These are phyloP conservation scores for Lichenostomus cassidix DNA, from an alignment of 2,113 vertebrate species.

Conservation along the genomic window DNA sequence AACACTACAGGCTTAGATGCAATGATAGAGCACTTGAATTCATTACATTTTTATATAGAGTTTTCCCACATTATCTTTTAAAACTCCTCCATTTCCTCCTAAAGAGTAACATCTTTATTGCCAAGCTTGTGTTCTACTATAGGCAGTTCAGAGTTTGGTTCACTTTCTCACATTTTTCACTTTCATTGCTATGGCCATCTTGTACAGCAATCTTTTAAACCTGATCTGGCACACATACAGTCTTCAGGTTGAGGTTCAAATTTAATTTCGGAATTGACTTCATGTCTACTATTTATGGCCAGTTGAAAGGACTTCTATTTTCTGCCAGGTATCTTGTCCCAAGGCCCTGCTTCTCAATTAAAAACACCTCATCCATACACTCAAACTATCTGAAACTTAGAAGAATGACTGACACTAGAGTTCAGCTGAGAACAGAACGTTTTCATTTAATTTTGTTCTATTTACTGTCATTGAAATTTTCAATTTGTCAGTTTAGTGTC, in stretches of 20 bases:
- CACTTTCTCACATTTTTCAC: not conserved
- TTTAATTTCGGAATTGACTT: not conserved
- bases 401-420: not conserved
- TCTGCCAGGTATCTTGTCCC: not conserved
- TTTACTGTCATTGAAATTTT: not conserved
- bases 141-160: not conserved
- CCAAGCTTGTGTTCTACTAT: not conserved
- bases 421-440: not conserved
- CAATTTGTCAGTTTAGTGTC: not conserved
- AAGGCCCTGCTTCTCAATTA: not conserved
- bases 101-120: not conserved
- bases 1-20: not conserved
- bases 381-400: not conserved
- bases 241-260: not conserved
- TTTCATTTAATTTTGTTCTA: not conserved
- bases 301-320: not conserved
- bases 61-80: not conserved
- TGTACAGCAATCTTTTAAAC: not conserved
- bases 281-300: not conserved
- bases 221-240: not conserved
- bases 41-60: not conserved
- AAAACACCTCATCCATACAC: not conserved
- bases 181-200: not conserved
- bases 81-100: not conserved
- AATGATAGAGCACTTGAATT: not conserved